Percentiles rank a stretch among this genome's conserved stretches.
Conservation (phyloP, 2,797 vertebrate genomes). For the Ispidina lecontei region DNA sequence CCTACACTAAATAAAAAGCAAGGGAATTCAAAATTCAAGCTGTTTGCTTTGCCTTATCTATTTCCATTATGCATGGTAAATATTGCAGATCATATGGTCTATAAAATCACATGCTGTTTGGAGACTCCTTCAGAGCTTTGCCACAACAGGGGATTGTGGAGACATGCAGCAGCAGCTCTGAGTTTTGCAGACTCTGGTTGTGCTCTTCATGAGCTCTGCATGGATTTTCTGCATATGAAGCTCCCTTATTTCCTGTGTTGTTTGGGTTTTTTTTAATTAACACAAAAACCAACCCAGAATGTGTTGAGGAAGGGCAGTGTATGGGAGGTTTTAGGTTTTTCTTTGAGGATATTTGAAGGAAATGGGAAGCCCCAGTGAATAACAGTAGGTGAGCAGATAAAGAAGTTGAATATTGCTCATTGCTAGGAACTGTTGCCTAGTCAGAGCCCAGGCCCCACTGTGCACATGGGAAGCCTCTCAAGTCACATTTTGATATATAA, state of each 20-base stretch:
- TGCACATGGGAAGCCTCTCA: neutral
- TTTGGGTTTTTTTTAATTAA: neutral
- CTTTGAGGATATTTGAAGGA: neutral
- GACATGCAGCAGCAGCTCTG: neutral
- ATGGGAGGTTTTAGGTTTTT: neutral
- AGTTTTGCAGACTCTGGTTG: neutral
- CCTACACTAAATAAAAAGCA: slow-evolving; percentile 59
- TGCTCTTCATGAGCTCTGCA: neutral
- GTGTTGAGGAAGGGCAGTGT: neutral
- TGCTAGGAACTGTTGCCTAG: neutral
- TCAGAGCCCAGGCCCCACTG: neutral
- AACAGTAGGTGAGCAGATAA: neutral
- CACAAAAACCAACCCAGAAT: neutral
- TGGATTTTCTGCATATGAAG: neutral
- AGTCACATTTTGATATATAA: neutral
- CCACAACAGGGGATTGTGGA: slow-evolving; percentile 14
- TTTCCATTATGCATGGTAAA: slow-evolving; percentile 68
- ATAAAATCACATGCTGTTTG: slow-evolving; percentile 45
- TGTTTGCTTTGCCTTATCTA: slow-evolving; percentile 67
- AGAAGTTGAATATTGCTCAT: neutral
- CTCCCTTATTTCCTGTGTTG: neutral
- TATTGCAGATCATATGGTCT: slow-evolving; percentile 69
- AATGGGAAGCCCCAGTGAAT: neutral
- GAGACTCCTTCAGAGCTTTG: slow-evolving; percentile 36
- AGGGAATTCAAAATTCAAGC: slow-evolving; percentile 60